phyloP scores from a whole-genome alignment of 2,888 invertebrate species.

The Apocheima hispidaria region DNA sequence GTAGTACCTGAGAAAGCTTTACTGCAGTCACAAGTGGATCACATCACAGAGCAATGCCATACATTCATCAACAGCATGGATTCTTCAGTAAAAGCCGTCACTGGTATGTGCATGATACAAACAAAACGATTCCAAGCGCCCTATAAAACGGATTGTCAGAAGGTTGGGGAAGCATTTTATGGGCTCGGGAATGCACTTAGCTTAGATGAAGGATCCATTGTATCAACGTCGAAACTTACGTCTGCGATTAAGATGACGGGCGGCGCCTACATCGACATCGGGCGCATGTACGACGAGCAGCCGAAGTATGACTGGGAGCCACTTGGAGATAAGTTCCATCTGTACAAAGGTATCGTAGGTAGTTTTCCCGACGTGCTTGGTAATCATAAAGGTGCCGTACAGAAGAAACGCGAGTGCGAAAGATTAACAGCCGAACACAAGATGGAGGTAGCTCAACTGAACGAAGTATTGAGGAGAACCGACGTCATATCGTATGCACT shows the following conservation, averaged over 20 bases:
- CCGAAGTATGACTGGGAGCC: conserved; percentile 96
- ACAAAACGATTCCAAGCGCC: conserved; percentile 94
- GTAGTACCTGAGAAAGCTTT: conserved; percentile 93
- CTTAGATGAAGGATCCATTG: conserved; percentile 90
- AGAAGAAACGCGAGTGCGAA: conserved; percentile 96
- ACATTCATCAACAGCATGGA: conserved; percentile 95
- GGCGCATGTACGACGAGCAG: conserved; percentile 95
- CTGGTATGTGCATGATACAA: conserved; percentile 93
- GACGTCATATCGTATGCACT: conserved; percentile 97
- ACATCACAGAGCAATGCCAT: conserved; percentile 93
- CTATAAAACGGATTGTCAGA: conserved; percentile 96
- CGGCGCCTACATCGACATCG: conserved; percentile 95
- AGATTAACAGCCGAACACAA: conserved; percentile 92
- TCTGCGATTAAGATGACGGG: conserved; percentile 94
- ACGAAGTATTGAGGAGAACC: conserved; percentile 92
- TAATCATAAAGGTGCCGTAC: conserved; percentile 95
- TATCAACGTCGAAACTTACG: conserved; percentile 89
- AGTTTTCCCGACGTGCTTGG: conserved; percentile 96
- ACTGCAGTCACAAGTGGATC: conserved; percentile 90
- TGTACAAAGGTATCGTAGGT: conserved; percentile 96
- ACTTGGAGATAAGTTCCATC: conserved; percentile 95
- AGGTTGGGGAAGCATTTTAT: conserved; percentile 95
- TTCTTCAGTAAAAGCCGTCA: conserved; percentile 93
- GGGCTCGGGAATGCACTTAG: conserved; percentile 94
- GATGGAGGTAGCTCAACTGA: conserved; percentile 92